Conservation (phyloP, 2,797 vertebrate genomes). For the Lophius americanus region DNA sequence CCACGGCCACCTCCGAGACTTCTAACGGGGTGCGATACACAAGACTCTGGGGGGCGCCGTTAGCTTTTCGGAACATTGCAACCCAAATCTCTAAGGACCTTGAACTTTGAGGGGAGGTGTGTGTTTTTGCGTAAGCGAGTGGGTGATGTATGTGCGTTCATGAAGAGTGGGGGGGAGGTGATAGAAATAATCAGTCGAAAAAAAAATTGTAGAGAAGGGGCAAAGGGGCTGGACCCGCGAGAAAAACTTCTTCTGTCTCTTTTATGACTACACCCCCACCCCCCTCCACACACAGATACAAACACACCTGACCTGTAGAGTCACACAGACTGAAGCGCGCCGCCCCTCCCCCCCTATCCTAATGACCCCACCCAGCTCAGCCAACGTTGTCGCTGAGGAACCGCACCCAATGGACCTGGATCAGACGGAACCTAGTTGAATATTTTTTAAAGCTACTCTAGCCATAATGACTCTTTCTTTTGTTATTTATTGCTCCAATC, state of each 20-base stretch:
- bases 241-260: constrained; percentile 68
- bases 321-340: constrained; percentile 59
- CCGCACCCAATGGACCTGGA: constrained; percentile 76
- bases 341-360: constrained; percentile 25
- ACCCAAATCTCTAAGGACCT: constrained; percentile 90
- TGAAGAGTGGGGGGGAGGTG: constrained; percentile 10
- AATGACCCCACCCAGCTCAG: constrained; percentile 53
- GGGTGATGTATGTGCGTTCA: constrained; percentile 46
- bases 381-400: constrained; percentile 58
- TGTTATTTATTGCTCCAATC: constrained; percentile 75
- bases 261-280: constrained; percentile 40
- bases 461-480: constrained; percentile 79
- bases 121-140: constrained; percentile 53
- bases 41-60: constrained; percentile 86
- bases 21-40: constrained; percentile 88
- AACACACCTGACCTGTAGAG: constrained; percentile 43
- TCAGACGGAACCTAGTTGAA: constrained; percentile 71
- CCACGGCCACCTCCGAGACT: constrained; percentile 80
- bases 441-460: constrained; percentile 80
- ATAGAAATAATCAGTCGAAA: constrained; percentile 25
- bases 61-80: constrained; percentile 89
- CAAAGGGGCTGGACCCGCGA: constrained; percentile 75
- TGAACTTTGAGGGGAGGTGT: constrained; percentile 82
- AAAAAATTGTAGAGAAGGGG: constrained; percentile 39
- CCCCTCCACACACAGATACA: constrained; percentile 38